These are phyloP conservation scores for Poecilobothrus nobilitatus DNA, from an alignment of 2,888 invertebrate genomes.

Conservation along the genomic window DNA sequence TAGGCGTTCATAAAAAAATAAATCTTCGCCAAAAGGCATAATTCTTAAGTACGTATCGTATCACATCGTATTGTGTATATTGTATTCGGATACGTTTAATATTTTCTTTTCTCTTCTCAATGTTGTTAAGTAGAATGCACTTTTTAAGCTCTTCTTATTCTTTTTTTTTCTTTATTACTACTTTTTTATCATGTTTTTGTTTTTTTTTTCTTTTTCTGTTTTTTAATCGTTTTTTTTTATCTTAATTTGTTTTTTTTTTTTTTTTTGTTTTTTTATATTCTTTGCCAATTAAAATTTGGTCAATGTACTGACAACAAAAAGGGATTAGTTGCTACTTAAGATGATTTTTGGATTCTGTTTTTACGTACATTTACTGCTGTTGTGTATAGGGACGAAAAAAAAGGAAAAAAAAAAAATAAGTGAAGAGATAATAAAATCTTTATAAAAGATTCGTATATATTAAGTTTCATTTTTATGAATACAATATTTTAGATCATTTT, in stretches of 20 bases:
- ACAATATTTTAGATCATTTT: too few species aligned
- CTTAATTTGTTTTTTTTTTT: neutral
- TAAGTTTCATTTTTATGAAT: too few species aligned
- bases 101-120: neutral
- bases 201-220: neutral
- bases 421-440: too few species aligned
- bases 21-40: neutral
- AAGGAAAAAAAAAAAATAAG: too few species aligned
- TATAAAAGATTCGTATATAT: too few species aligned
- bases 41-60: neutral
- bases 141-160: neutral
- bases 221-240: neutral
- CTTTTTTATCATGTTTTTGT: neutral
- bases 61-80: too few species aligned
- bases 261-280: neutral
- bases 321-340: neutral
- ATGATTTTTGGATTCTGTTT: neutral
- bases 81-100: too few species aligned
- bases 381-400: too few species aligned
- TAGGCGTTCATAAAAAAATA: slow-evolving; percentile 2
- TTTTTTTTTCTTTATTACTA: neutral
- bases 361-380: too few species aligned
- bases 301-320: neutral
- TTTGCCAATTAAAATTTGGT: slow-evolving; percentile 1
- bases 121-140: neutral